Evolutionary conservation across 2,888 invertebrate species (phyloP), one percentile per base, ranked within the genome.

Genomic region (Eulithis testata): DNA sequence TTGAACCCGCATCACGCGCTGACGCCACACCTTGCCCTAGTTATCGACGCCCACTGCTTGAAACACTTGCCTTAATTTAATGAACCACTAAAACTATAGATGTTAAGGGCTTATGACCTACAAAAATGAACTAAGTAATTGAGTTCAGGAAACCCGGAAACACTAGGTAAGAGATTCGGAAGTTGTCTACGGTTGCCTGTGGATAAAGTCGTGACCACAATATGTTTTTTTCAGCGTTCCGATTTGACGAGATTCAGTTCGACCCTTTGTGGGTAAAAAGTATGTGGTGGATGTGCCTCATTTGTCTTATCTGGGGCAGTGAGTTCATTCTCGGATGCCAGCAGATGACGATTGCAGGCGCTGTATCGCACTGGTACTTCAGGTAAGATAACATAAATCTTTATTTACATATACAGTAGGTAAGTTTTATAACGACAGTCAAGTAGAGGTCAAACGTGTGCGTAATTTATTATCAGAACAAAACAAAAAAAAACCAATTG

Each of bases 291-390:
- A 95, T 98, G 75, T 97, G 98, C 82, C 93, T 97, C 14, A 94
- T 98, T 58, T 98, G 97, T 50, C 94, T 99, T 27, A 95, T 99
- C 71, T 99, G 99, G 99, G 96, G 96, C 11, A 96, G 97, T 36
- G 98, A 99, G 91, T 98, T 98, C 84, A 98, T 99, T 75, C 95
- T 98, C 76, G 98, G 97, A 11, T 98, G 98, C 82, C 98, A 99
- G 85, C 97, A 98, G 85, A 97, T 99, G 95, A 97, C 98, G 2
- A 96, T 99, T 69, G 97, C 98, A 14, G 98, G 98, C 11, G 96
- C 98, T 21, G 98, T 99, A 1, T 97, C 98, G 0, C 96, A 96
- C 78, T 99, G 99, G 99, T 99, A 98, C 87, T 99, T 99, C 76
- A 95, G 95, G 97, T 96, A 86, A 80, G 81, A n/a, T n/a, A n/a